Evolutionary conservation across 2,113 vertebrate species (phyloP), one percentile per base, ranked within the genome.

Genomic region (Numida meleagris): DNA sequence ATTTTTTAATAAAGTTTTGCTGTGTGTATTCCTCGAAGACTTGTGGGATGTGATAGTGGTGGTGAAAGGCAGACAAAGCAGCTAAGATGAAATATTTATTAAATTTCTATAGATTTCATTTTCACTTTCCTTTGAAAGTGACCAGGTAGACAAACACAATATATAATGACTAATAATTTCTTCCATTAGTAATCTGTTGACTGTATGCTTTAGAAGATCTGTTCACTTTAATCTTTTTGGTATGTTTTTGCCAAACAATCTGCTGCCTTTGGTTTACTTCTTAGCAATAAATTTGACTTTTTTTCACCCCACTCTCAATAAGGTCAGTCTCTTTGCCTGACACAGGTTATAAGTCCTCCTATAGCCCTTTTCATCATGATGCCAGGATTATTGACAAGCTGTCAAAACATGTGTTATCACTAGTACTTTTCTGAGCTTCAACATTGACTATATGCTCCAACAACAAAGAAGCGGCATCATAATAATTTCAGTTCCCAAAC

Each of bases 321-420:
- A 81, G 46, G 38, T 92, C 70, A 82, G 8, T 72, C 66, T 51
- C 25, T 70, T 75, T 4, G 43, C 82, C 77, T 74, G 82, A 36
- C 89, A 53, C 55, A 81, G 81, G 24, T 65, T 88, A 2, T 62
- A 45, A 92, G 57, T 82, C 45, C 36, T 83, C 36, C 50, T 89
- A 59, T 46, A 94, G 43, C 14, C 31, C 20, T 63, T 91, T 95
- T 82, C 36, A 93, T 95, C 65, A 74, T 61, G 77, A 93, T 87
- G 73, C 34, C 33, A 86, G 51, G 12, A 83, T 95, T 94, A 96
- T 96, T 77, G 92, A 93, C 76, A 75, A 95, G 25, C 55, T 86
- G 75, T 78, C 95, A 95, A 88, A 95, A 94, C 57, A 73, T 29
- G 70, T 76, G 63, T 82, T 75, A 96, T 94, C 93, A 86, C 55